These are phyloP conservation scores for cattle (Bos taurus) DNA, from an alignment of 2,113 vertebrate genomes.

Conservation along the genomic window DNA sequence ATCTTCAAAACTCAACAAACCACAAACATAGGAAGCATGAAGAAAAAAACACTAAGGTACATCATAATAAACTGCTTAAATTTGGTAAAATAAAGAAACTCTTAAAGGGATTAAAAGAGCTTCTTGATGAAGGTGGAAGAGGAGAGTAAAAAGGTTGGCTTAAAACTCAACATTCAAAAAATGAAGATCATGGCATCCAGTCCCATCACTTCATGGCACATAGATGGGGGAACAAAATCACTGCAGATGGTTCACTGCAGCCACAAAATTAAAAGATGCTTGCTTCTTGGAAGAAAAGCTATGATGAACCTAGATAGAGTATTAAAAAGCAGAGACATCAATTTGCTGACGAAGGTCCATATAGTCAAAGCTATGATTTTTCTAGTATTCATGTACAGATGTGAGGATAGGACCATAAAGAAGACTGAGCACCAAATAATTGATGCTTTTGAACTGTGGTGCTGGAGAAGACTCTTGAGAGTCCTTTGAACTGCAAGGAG, in stretches of 20 bases:
- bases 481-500: not conserved
- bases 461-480: not conserved
- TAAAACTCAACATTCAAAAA: not conserved
- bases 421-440: not conserved
- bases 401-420: not conserved
- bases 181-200: not conserved
- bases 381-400: not conserved
- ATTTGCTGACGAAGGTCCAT: not conserved
- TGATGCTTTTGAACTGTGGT: not conserved
- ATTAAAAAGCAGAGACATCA: not conserved
- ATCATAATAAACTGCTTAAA: not conserved
- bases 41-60: not conserved
- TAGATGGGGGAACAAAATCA: not conserved
- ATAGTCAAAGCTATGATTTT: not conserved
- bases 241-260: not conserved
- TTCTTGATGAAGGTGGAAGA: not conserved
- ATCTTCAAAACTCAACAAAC: not conserved
- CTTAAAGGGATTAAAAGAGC: not conserved
- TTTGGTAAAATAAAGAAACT: not conserved
- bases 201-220: not conserved
- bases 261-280: not conserved
- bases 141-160: not conserved
- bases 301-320: not conserved
- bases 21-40: not conserved
- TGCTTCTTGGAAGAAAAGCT: not conserved